phyloP scores from a whole-genome alignment of 1,140 invertebrate genomes.

The Zaprionus tsacasi region DNA sequence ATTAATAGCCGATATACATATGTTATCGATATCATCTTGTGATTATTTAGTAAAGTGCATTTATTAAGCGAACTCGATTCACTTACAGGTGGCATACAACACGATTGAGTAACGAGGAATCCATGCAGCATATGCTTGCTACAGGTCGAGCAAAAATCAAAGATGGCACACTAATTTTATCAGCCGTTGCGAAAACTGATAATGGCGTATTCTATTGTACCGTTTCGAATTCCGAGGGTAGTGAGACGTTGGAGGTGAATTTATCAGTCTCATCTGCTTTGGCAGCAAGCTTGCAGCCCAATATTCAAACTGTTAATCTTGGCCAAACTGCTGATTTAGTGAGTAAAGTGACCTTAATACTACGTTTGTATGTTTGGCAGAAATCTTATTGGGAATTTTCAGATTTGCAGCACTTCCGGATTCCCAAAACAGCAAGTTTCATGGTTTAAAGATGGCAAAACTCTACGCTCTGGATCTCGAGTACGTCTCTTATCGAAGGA shows the following conservation, averaged over 20 bases:
- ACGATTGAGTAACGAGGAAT: constrained; percentile 85
- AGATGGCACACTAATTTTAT: constrained; percentile 86
- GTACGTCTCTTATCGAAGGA: constrained; percentile 85
- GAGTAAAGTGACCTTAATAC: constrained; percentile 72
- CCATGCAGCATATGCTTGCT: constrained; percentile 84
- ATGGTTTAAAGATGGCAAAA: constrained; percentile 90
- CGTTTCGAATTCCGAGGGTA: constrained; percentile 86
- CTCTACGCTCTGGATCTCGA: constrained; percentile 86
- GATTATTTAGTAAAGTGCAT: not conserved
- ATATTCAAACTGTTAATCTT: constrained; percentile 85
- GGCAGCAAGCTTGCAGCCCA: constrained; percentile 85
- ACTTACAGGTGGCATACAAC: constrained; percentile 85
- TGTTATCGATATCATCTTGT: not conserved
- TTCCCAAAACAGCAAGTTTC: constrained; percentile 89
- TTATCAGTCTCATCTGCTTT: constrained; percentile 85
- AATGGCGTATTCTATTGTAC: constrained; percentile 85
- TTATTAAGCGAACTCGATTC: not conserved
- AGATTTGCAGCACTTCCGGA: constrained; percentile 90
- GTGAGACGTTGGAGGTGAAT: constrained; percentile 85
- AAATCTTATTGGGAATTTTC: constrained; percentile 37
- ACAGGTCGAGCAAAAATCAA: constrained; percentile 85
- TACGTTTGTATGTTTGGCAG: not conserved
- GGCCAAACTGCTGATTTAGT: constrained; percentile 86
- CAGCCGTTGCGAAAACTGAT: constrained; percentile 85
- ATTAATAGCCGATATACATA: not conserved